A percentile compares a stretch with the other conserved stretches of the same genome.
phyloP scores from a whole-genome alignment of 2,888 invertebrate genomes.

The Pyrgus malvae region DNA sequence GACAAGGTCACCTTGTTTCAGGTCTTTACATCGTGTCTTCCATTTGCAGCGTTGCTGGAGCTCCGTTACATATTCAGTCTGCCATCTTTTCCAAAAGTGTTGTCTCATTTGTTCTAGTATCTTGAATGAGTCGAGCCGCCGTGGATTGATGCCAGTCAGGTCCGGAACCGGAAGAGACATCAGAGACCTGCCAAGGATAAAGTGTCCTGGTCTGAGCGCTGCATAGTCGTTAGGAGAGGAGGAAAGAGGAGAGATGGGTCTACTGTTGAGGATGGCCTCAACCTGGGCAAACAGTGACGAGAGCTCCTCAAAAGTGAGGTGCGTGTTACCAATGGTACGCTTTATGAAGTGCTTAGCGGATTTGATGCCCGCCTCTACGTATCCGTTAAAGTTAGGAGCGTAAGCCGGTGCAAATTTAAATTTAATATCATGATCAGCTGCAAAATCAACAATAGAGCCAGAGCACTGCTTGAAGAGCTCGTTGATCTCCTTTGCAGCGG shows the following conservation, averaged over 20 bases:
- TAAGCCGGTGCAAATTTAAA: constrained; percentile 35
- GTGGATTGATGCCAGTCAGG: too few species aligned
- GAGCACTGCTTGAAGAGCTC: too few species aligned
- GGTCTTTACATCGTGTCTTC: too few species aligned
- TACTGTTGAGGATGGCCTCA: constrained; percentile 28
- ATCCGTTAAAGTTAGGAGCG: constrained; percentile 31
- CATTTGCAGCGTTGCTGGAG: too few species aligned
- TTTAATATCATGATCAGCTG: constrained; percentile 34
- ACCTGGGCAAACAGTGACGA: constrained; percentile 29
- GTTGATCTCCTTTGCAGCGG: too few species aligned
- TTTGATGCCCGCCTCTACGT: constrained; percentile 29
- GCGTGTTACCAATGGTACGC: constrained; percentile 27
- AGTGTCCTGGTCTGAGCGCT: constrained; percentile 28
- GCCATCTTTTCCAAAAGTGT: too few species aligned
- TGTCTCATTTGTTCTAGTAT: too few species aligned
- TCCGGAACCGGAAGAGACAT: constrained; percentile 18
- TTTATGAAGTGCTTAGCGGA: constrained; percentile 28
- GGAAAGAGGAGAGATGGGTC: constrained; percentile 27
- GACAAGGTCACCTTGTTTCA: too few species aligned
- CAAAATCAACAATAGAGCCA: constrained; percentile 32
- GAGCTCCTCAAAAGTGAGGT: constrained; percentile 31
- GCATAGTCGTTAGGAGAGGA: constrained; percentile 26
- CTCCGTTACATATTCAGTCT: too few species aligned
- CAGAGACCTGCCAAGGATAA: constrained; percentile 28
- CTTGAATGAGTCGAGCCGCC: too few species aligned